Percentiles rank a stretch among this genome's conserved stretches.
phyloP scores from a whole-genome alignment of 2,797 vertebrate species.

The Hypotaenidia philippensis region DNA sequence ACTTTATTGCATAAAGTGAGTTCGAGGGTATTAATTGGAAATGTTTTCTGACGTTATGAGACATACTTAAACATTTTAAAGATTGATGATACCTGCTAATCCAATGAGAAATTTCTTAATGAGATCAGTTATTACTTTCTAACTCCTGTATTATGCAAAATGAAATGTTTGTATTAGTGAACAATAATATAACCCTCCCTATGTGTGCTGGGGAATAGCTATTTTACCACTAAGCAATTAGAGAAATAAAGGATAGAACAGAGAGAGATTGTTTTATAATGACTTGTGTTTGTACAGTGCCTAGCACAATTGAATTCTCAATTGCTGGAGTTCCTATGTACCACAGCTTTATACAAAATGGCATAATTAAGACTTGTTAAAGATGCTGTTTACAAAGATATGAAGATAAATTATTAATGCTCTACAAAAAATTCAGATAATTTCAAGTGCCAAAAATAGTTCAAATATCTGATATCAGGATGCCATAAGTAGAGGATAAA shows the following conservation, averaged over 20 bases:
- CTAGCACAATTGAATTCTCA: neutral
- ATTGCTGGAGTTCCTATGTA: neutral
- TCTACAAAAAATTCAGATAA: neutral
- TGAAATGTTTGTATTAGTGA: constrained; percentile 63
- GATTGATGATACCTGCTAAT: constrained; percentile 18
- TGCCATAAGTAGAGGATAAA: accelerated
- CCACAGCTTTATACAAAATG: neutral
- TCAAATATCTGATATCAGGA: neutral
- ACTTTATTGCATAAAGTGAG: neutral
- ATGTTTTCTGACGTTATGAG: neutral
- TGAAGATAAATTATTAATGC: neutral
- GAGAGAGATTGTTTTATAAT: constrained; percentile 48
- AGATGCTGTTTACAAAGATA: neutral
- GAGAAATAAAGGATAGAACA: constrained; percentile 19
- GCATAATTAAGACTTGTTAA: neutral
- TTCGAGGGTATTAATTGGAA: constrained; percentile 26
- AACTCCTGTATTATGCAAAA: constrained; percentile 40
- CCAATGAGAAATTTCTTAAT: constrained; percentile 55
- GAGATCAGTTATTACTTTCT: constrained; percentile 33
- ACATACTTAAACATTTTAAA: constrained; percentile 36
- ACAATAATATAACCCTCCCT: constrained; percentile 12
- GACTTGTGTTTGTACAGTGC: constrained; percentile 10
- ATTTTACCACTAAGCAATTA: neutral
- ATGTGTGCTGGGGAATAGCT: constrained; percentile 31
- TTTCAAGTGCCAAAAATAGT: neutral